Evolutionary conservation across 2,113 vertebrate genomes (phyloP).

Genomic region (Crotalus helleri): DNA sequence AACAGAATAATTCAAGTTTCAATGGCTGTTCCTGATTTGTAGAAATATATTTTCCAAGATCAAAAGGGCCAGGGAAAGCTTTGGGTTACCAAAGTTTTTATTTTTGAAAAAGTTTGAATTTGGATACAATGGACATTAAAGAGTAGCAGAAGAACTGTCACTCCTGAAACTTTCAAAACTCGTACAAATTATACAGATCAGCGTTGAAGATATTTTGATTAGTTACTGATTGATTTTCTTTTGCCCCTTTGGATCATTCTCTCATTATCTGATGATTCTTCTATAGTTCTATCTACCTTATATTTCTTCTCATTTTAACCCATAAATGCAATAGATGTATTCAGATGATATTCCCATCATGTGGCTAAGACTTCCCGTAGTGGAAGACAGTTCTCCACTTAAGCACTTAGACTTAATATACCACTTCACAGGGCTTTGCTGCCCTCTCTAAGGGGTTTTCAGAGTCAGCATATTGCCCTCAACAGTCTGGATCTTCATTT

Average conservation of each 20-base stretch:
- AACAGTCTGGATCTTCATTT: no score
- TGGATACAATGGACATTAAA: neutral
- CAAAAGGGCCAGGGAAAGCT: neutral
- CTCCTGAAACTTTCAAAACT: neutral
- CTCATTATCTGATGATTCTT: neutral
- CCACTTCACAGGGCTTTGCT: no score
- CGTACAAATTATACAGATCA: neutral
- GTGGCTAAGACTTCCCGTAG: neutral
- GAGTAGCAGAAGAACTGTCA: neutral
- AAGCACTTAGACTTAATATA: no score
- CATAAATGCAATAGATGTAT: neutral
- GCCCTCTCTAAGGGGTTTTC: neutral
- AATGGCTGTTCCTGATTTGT: conserved; percentile 21
- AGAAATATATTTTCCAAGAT: conserved; percentile 1
- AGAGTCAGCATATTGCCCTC: neutral
- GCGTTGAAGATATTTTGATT: neutral
- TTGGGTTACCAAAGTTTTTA: neutral
- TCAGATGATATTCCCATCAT: neutral
- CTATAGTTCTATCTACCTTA: neutral
- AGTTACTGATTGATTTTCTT: neutral
- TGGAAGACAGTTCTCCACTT: neutral
- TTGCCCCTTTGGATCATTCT: neutral
- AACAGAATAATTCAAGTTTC: neutral
- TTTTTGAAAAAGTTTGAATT: neutral
- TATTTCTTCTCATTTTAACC: neutral